Percentiles rank a stretch among this genome's conserved stretches.
Evolutionary conservation across 2,888 invertebrate genomes (phyloP).

Genomic region (Timema podura): DNA sequence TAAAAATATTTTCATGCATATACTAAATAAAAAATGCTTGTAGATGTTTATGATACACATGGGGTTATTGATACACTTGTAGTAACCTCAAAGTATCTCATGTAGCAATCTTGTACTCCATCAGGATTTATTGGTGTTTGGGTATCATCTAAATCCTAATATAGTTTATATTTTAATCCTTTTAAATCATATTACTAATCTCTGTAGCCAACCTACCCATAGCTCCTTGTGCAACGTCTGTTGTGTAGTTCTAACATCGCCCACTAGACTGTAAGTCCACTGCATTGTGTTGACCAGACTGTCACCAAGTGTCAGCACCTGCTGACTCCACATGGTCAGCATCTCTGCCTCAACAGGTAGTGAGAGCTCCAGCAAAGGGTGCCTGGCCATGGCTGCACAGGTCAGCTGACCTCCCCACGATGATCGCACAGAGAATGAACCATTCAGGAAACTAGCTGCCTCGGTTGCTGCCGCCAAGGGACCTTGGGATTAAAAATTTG

Average conservation of each 20-base stretch:
- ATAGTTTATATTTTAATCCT: too few species aligned
- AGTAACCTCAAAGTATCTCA: too few species aligned
- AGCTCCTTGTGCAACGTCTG: constrained; percentile 67
- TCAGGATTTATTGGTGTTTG: too few species aligned
- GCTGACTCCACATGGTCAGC: constrained; percentile 85
- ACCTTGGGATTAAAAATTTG: too few species aligned
- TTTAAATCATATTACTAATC: background rate
- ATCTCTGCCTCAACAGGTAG: constrained; percentile 86
- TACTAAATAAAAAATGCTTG: too few species aligned
- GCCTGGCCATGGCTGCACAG: constrained; percentile 73
- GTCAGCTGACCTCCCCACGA: constrained; percentile 71
- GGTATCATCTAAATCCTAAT: too few species aligned
- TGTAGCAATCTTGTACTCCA: too few species aligned
- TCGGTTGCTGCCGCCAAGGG: constrained; percentile 61
- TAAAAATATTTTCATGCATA: too few species aligned
- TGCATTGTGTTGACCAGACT: constrained; percentile 72
- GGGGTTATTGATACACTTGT: too few species aligned
- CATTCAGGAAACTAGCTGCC: constrained; percentile 72
- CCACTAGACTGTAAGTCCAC: constrained; percentile 75
- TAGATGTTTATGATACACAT: too few species aligned
- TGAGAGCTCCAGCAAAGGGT: constrained; percentile 77
- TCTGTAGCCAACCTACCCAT: constrained; percentile 35
- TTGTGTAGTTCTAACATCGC: constrained; percentile 79
- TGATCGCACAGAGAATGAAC: constrained; percentile 69
- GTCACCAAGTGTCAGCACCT: constrained; percentile 73